Conservation (phyloP, 2,888 invertebrate species). For the Frankliniella intonsa region DNA sequence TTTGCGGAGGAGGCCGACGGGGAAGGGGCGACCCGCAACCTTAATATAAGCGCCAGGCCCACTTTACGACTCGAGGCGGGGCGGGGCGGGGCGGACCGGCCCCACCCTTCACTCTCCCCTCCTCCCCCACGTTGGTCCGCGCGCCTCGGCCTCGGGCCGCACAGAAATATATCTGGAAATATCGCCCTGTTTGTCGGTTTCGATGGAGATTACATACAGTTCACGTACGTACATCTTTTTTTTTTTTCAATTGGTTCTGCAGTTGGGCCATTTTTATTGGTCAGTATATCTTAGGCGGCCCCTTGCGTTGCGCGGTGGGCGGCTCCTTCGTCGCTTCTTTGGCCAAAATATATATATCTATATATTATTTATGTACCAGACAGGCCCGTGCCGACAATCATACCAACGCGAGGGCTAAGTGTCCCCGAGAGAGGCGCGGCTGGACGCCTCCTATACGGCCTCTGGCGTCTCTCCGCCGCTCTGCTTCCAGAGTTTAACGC, state of each 20-base stretch:
- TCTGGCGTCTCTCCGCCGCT: no score
- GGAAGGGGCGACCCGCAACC: neutral
- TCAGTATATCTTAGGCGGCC: slow-evolving; percentile 3
- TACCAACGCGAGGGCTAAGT: neutral
- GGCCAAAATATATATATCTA: neutral
- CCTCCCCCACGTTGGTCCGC: neutral
- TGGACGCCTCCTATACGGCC: no score
- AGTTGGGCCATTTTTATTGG: slow-evolving; percentile 17
- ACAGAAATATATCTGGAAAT: slow-evolving; percentile 10
- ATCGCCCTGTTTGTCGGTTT: slow-evolving; percentile 23
- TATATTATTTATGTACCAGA: neutral
- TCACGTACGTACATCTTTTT: slow-evolving; percentile 26
- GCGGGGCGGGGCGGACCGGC: neutral
- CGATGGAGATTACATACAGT: slow-evolving; percentile 26
- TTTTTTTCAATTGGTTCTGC: slow-evolving; percentile 13
- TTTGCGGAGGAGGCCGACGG: neutral
- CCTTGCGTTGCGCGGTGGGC: neutral
- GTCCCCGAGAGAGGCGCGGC: no score
- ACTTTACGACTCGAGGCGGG: neutral
- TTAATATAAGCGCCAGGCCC: neutral
- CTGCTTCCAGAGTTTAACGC: no score
- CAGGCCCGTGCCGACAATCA: neutral
- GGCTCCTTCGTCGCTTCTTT: neutral
- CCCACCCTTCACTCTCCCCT: neutral
- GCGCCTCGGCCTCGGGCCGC: neutral